Percentiles rank a stretch among this genome's conserved stretches.
These are phyloP conservation scores for Drosophila cardini DNA, from an alignment of 1,140 invertebrate genomes.

Conservation along the genomic window DNA sequence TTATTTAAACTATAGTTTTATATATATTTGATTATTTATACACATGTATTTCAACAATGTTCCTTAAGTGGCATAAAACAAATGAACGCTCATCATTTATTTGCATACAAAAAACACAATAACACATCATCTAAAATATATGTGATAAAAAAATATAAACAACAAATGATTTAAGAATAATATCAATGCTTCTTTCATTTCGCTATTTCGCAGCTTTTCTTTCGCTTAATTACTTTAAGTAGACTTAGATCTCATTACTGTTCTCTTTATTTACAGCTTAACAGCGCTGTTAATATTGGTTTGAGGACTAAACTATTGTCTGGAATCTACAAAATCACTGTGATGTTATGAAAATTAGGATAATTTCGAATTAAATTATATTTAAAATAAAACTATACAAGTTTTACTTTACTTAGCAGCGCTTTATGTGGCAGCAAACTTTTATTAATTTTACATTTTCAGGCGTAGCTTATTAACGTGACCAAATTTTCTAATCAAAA, in stretches of 20 bases:
- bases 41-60: constrained; percentile 59
- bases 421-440: too few relatives aligned
- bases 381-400: background rate
- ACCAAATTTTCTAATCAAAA: too few relatives aligned
- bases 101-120: constrained; percentile 49
- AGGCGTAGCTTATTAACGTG: too few relatives aligned
- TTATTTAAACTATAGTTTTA: constrained; percentile 31
- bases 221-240: background rate
- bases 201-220: constrained; percentile 10
- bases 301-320: background rate
- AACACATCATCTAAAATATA: constrained; percentile 58
- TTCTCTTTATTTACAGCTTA: constrained; percentile 54
- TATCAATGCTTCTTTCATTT: constrained; percentile 43
- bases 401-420: background rate
- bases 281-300: constrained; percentile 60
- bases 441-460: too few relatives aligned
- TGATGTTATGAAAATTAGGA: constrained; percentile 33
- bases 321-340: constrained; percentile 21
- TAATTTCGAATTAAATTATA: background rate
- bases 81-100: constrained; percentile 38
- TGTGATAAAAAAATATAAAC: constrained; percentile 70
- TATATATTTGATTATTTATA: constrained; percentile 35
- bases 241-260: background rate
- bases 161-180: constrained; percentile 52
- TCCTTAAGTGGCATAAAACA: constrained; percentile 58